Evolutionary conservation across 1,140 invertebrate genomes (phyloP).

Genomic region (Cepaea nemoralis): DNA sequence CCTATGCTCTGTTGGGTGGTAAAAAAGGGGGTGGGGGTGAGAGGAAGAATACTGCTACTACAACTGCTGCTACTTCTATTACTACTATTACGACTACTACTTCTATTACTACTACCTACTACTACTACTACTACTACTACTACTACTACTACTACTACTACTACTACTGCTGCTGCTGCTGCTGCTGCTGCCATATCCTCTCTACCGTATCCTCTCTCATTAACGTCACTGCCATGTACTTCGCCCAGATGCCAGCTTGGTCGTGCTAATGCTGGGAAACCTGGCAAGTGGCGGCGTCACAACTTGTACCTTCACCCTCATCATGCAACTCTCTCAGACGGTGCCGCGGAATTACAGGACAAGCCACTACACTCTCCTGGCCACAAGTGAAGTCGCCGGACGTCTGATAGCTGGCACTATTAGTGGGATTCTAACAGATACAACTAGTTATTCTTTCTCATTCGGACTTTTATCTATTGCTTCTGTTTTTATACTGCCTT

Average conservation of each 20-base stretch:
- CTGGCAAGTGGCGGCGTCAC: neutral
- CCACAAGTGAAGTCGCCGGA: neutral
- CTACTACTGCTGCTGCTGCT: too few species aligned
- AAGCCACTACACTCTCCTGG: neutral
- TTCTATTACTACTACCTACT: too few species aligned
- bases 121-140: too few species aligned
- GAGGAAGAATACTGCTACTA: too few species aligned
- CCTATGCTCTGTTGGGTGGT: too few species aligned
- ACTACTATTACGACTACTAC: too few species aligned
- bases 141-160: too few species aligned
- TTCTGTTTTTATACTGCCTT: neutral
- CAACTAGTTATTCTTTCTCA: neutral
- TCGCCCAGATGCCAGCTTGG: neutral
- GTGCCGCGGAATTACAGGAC: neutral
- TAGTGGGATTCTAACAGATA: neutral
- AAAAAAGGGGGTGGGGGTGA: too few species aligned
- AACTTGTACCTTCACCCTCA: neutral
- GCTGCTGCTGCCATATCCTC: too few species aligned
- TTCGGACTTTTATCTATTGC: neutral
- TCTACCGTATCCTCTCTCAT: neutral
- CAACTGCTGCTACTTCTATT: too few species aligned
- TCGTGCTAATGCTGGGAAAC: neutral
- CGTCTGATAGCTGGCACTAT: neutral
- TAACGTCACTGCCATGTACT: neutral
- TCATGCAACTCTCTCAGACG: constrained; percentile 6